Percentiles rank a stretch among this genome's conserved stretches.
phyloP scores from a whole-genome alignment of 1,140 invertebrate species.

The Aphelenchoides avenae region DNA sequence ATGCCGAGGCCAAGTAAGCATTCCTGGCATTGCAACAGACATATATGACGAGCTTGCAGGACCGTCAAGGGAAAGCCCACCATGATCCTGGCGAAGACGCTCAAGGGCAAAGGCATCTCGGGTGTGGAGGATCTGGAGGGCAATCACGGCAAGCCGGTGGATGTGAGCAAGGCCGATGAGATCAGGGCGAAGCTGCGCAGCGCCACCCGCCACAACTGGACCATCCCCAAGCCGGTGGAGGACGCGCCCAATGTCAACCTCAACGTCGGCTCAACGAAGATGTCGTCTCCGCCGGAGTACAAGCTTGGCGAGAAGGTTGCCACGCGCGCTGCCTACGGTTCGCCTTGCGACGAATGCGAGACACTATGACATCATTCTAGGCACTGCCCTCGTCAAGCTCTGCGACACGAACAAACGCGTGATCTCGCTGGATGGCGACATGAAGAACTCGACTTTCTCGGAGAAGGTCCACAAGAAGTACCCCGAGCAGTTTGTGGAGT shows the following conservation, averaged over 20 bases:
- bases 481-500: slow-evolving; percentile 81
- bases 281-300: slow-evolving; percentile 77
- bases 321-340: slow-evolving; percentile 89
- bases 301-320: slow-evolving; percentile 71
- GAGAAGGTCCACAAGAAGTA: slow-evolving; percentile 78
- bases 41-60: slow-evolving; percentile 32
- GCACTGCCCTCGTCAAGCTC: slow-evolving; percentile 80
- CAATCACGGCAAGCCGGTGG: slow-evolving; percentile 95
- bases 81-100: slow-evolving; percentile 88
- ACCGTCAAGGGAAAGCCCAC: slow-evolving; percentile 77
- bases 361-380: too few species aligned
- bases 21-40: not conserved
- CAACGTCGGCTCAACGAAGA: slow-evolving; percentile 71
- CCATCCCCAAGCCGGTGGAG: slow-evolving; percentile 68
- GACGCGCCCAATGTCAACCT: slow-evolving; percentile 68
- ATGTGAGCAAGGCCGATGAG: slow-evolving; percentile 72
- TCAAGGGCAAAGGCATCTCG: slow-evolving; percentile 78
- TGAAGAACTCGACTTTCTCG: slow-evolving; percentile 95
- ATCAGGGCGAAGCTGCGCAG: slow-evolving; percentile 70
- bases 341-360: too few species aligned
- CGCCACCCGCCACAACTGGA: slow-evolving; percentile 61
- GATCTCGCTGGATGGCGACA: slow-evolving; percentile 68
- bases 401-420: slow-evolving; percentile 73
- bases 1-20: slow-evolving; percentile 30
- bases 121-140: slow-evolving; percentile 85